phyloP scores from a whole-genome alignment of 2,888 invertebrate genomes.

The Colletes collaris region DNA sequence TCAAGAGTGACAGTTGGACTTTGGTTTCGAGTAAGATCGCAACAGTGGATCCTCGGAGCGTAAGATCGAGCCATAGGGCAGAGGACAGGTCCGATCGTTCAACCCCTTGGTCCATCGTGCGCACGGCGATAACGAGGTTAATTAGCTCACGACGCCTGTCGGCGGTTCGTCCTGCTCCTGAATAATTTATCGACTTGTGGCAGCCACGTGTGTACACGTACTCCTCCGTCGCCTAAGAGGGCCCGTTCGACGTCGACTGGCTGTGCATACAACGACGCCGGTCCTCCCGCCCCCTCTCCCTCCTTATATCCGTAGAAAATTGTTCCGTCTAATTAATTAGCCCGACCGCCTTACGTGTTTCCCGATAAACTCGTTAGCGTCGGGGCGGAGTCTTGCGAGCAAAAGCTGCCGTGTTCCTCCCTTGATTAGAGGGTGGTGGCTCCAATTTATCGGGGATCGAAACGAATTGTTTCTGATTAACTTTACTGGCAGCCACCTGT shows the following conservation, averaged over 20 bases:
- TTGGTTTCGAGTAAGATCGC: no score
- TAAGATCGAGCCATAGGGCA: constrained; percentile 8
- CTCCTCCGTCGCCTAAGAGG: neutral
- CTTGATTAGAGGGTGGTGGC: constrained; percentile 21
- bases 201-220: constrained; percentile 52
- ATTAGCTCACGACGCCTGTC: constrained; percentile 63
- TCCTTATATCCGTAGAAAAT: constrained; percentile 48
- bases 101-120: constrained; percentile 33
- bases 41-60: constrained; percentile 6
- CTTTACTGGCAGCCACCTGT: no score
- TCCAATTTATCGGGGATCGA: constrained; percentile 15
- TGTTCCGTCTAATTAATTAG: constrained; percentile 51
- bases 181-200: constrained; percentile 62
- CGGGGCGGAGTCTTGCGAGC: neutral
- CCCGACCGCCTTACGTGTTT: constrained; percentile 35
- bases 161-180: constrained; percentile 58
- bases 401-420: neutral
- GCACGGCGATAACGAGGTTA: constrained; percentile 63
- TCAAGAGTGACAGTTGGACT: no score
- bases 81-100: constrained; percentile 34
- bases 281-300: neutral
- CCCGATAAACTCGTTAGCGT: constrained; percentile 52
- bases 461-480: constrained; percentile 22
- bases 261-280: neutral
- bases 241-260: neutral